Conservation (phyloP, 1,140 invertebrate genomes). For the Musca domestica region DNA sequence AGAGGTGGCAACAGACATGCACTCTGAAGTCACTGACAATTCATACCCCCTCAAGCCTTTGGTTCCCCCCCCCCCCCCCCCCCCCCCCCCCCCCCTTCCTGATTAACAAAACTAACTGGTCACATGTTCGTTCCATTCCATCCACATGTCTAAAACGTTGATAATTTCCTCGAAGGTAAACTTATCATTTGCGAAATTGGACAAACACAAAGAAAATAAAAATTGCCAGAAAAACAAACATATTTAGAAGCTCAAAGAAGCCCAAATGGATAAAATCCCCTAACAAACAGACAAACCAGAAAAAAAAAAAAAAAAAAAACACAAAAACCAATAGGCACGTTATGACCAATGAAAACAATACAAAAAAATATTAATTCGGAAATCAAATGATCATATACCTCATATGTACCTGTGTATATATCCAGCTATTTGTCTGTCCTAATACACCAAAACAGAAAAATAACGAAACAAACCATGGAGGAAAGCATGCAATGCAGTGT, state of each 20-base stretch:
- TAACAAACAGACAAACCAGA: no score
- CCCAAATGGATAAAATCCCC: no score
- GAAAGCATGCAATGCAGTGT: no score
- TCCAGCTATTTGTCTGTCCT: no score
- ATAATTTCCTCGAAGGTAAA: not conserved
- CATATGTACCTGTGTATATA: no score
- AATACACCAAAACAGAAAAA: no score
- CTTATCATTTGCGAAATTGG: constrained; percentile 17
- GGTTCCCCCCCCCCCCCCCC: not conserved
- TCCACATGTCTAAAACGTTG: no score
- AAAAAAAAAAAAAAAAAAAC: not conserved
- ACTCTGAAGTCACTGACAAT: not conserved
- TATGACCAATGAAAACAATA: not conserved
- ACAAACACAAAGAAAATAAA: constrained; percentile 4
- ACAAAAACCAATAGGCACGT: constrained; percentile 7
- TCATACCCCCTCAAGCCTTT: not conserved
- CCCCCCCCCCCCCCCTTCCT: not conserved
- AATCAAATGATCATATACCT: not conserved
- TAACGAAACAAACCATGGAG: no score
- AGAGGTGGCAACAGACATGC: constrained; percentile 19
- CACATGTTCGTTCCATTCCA: not conserved
- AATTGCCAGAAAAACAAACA: constrained; percentile 1
- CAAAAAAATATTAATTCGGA: constrained; percentile 1
- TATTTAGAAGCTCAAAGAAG: not conserved
- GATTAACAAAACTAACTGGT: not conserved